Base-by-base conservation (phyloP, 2,797 vertebrate species). In the Sebastes taczanowskii region DNA sequence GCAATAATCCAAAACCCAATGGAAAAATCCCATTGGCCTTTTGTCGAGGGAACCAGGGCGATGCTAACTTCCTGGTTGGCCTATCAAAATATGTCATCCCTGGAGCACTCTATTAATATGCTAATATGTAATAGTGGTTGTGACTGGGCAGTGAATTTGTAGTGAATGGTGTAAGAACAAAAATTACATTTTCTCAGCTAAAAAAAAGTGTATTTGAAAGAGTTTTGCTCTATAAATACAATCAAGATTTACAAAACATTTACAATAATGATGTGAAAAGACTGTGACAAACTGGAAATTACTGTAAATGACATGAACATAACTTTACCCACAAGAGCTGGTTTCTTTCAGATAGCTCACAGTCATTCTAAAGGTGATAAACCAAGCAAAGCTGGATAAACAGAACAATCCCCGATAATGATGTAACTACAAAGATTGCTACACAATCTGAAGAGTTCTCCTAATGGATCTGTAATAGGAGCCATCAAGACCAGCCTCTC, bases 381-480 rank as follows among this genome's bases (percentile, higher is more conserved):
- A 80, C 30, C 18, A 70, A 16, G 0, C 32, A 74, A 78, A 59
- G 23, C 13, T 52, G 35, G 13, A 66, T 82, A 32, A 82, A 46
- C 23, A 34, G 3, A 46, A 34, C 1, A 2, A 16, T 32, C 38
- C 82, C 22, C 64, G 22, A 82, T 80, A 77, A 88, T 86, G 80
- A 88, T 79, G 71, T 69, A 77, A 86, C 49, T 77, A 67, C 62
- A 78, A 74, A 78, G 73, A 88, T 67, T 76, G 60, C 63, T 56
- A 80, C 46, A 87, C 71, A 79, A 86, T 82, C 60, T 74, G 52
- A 86, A 78, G 71, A 66, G 56, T 73, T 89, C 80, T 68, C 55
- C 84, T 93, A 92, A 94, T 89, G 86, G 82, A 80, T 88, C 71
- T 83, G 82, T 87, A 93, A 91, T 80, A 84, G 75, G 69, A 90